phyloP scores from a whole-genome alignment of 2,888 invertebrate genomes.

The Drosophila bunnanda region DNA sequence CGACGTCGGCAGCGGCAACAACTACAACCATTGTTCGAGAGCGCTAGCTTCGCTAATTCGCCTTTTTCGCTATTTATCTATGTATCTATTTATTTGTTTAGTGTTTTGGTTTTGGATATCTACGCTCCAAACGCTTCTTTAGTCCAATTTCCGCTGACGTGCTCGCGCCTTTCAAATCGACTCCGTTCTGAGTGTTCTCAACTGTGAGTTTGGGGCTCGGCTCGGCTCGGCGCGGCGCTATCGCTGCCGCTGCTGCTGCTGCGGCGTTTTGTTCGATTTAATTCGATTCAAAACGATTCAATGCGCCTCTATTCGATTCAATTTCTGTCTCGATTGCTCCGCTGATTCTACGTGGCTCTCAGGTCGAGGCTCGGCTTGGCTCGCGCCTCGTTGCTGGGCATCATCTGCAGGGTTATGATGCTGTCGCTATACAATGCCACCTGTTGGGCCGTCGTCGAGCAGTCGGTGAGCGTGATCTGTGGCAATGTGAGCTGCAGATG shows the following conservation, averaged over 20 bases:
- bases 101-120: neutral
- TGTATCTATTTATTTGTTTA: neutral
- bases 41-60: conserved; percentile 43
- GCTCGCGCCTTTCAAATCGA: conserved; percentile 23
- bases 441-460: conserved; percentile 60
- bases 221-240: conserved; percentile 10
- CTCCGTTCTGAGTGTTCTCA: conserved; percentile 4
- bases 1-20: conserved; percentile 66
- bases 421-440: conserved; percentile 54
- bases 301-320: conserved; percentile 30
- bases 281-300: conserved; percentile 46
- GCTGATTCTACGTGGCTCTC: conserved; percentile 22
- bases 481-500: conserved; percentile 62
- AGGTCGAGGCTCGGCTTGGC: conserved; percentile 54
- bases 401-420: conserved; percentile 57
- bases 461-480: conserved; percentile 83
- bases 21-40: conserved; percentile 71
- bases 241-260: conserved; percentile 19
- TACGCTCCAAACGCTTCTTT: neutral
- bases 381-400: conserved; percentile 71
- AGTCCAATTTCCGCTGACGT: conserved; percentile 69
- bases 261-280: conserved; percentile 38
- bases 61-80: conserved; percentile 17
- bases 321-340: conserved; percentile 12
- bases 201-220: conserved; percentile 2